A percentile compares a stretch with the other conserved stretches of the same genome.
Conservation (phyloP, 2,888 invertebrate genomes). For the Amiota minor region DNA sequence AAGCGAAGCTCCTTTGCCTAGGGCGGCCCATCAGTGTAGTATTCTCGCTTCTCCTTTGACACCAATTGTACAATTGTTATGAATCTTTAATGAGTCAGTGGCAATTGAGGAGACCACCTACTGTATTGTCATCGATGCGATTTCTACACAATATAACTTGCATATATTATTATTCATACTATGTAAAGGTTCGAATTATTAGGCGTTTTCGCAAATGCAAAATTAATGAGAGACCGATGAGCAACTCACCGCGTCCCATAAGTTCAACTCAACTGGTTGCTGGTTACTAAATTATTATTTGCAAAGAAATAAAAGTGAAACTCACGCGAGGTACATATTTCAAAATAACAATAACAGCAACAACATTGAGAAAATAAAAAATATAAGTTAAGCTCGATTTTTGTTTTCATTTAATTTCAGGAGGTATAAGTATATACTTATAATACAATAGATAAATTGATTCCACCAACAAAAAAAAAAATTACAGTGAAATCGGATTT, state of each 20-base stretch:
- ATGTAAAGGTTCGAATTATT: slow-evolving; percentile 4
- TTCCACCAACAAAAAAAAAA: too few relatives aligned
- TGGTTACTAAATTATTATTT: slow-evolving; percentile 51
- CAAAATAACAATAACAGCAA: background rate
- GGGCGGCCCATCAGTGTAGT: too few relatives aligned
- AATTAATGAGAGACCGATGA: slow-evolving; percentile 23
- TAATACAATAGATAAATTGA: too few relatives aligned
- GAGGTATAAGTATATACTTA: too few relatives aligned
- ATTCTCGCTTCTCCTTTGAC: background rate
- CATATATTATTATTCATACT: background rate
- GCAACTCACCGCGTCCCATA: slow-evolving; percentile 4
- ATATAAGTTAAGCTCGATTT: background rate
- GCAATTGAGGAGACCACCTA: slow-evolving; percentile 1
- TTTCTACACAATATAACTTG: background rate
- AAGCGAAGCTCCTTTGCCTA: too few relatives aligned
- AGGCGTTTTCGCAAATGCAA: slow-evolving; percentile 28
- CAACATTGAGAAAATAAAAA: background rate
- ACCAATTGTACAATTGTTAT: background rate
- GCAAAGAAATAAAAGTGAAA: slow-evolving; percentile 30
- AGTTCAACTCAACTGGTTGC: slow-evolving; percentile 40
- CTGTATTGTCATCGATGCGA: background rate
- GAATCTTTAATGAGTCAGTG: slow-evolving; percentile 22
- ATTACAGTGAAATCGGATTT: slow-evolving; percentile 19
- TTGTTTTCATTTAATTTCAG: too few relatives aligned
- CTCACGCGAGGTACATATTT: slow-evolving; percentile 18